phyloP scores from a whole-genome alignment of 1,140 invertebrate genomes.

The Scaptomyza graminum region DNA sequence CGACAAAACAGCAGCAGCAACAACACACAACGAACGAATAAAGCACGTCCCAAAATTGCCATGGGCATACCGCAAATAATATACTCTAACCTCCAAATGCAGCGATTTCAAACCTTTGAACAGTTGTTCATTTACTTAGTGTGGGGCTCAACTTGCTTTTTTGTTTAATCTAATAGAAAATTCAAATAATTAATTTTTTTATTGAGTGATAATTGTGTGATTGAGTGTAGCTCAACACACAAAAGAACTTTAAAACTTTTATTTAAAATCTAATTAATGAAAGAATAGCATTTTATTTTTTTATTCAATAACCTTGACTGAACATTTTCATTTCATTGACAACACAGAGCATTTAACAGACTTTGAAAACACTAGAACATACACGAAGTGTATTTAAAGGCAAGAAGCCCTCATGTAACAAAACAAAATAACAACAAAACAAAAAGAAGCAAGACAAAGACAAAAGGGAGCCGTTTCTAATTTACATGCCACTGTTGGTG shows the following conservation, averaged over 20 bases:
- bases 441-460: slow-evolving; percentile 48
- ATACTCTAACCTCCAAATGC: slow-evolving; percentile 12
- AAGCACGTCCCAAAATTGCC: slow-evolving; percentile 13
- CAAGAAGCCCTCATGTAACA: slow-evolving; percentile 38
- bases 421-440: slow-evolving; percentile 28
- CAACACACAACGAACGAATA: slow-evolving; percentile 32
- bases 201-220: too few relatives aligned
- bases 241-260: too few relatives aligned
- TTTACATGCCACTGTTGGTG: slow-evolving; percentile 63
- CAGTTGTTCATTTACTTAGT: too few relatives aligned
- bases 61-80: not conserved
- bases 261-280: too few relatives aligned
- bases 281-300: too few relatives aligned
- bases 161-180: too few relatives aligned
- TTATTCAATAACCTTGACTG: too few relatives aligned
- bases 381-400: slow-evolving; percentile 24
- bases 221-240: too few relatives aligned
- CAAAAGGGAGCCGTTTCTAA: slow-evolving; percentile 71
- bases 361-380: not conserved
- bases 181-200: too few relatives aligned
- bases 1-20: slow-evolving; percentile 58
- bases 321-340: too few relatives aligned
- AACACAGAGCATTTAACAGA: not conserved
- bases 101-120: too few relatives aligned
- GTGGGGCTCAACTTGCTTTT: too few relatives aligned